Conservation (phyloP, 2,113 vertebrate species). For the Parotia lawesii region DNA sequence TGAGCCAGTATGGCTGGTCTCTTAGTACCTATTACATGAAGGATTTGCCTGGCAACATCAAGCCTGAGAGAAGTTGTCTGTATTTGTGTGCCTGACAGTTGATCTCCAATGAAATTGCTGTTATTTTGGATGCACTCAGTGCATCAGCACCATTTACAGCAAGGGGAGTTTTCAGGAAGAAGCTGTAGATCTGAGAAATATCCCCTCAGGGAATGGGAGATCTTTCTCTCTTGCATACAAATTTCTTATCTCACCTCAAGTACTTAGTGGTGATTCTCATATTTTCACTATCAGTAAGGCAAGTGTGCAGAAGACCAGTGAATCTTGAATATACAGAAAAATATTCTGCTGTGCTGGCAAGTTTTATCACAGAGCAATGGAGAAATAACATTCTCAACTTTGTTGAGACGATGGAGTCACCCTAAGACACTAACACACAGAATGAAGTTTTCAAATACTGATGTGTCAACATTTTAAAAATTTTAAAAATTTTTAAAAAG, state of each 20-base stretch:
- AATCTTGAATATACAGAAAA: neutral
- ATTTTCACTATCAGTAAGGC: neutral
- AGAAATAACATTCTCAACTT: neutral
- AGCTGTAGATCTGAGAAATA: neutral
- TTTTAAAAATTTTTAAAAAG: rapidly evolving
- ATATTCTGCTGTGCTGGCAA: neutral
- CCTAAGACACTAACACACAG: neutral
- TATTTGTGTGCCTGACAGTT: neutral
- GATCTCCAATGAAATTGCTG: neutral
- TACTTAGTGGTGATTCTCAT: neutral
- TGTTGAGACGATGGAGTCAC: too few relatives aligned
- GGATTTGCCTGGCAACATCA: neutral
- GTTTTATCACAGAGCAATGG: neutral
- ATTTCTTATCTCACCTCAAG: neutral
- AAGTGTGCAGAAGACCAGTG: neutral
- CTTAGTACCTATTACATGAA: neutral
- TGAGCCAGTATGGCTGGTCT: neutral
- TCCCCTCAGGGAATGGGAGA: neutral
- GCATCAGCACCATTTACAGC: neutral
- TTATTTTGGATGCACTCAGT: neutral
- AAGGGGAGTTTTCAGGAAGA: neutral
- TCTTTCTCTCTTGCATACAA: neutral
- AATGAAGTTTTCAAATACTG: neutral
- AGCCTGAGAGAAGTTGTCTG: neutral
- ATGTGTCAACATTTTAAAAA: neutral